A percentile compares a stretch with the other conserved stretches of the same genome.
These are phyloP conservation scores for Patella depressa DNA, from an alignment of 2,888 invertebrate genomes.

Conservation along the genomic window DNA sequence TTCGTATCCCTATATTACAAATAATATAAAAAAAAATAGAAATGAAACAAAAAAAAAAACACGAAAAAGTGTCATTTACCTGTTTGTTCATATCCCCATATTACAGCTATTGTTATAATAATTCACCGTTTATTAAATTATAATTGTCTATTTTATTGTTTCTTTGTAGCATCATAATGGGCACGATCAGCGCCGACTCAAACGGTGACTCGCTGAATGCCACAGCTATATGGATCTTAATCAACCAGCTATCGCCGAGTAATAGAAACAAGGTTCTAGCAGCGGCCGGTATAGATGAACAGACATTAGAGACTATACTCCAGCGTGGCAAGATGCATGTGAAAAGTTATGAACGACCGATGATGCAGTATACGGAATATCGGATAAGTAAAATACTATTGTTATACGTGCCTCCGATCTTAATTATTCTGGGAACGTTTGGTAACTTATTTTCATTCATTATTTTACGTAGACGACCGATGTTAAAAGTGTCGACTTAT, in stretches of 20 bases:
- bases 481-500: constrained; percentile 67
- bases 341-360: constrained; percentile 26
- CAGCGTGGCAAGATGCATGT: constrained; percentile 27
- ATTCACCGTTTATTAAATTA: no score
- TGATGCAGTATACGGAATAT: constrained; percentile 44
- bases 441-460: constrained; percentile 68
- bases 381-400: constrained; percentile 51
- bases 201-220: constrained; percentile 13
- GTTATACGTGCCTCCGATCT: constrained; percentile 62
- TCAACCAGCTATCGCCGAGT: constrained; percentile 19
- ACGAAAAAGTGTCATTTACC: no score
- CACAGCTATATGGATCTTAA: constrained; percentile 22
- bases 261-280: constrained; percentile 20
- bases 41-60: no score
- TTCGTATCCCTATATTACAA: no score
- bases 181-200: background rate
- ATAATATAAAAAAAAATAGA: no score
- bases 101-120: no score
- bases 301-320: constrained; percentile 22
- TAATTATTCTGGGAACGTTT: constrained; percentile 65
- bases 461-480: constrained; percentile 62
- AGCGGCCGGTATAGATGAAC: constrained; percentile 19
- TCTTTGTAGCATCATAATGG: background rate
- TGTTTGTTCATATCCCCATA: no score
- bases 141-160: no score